Conservation (phyloP, 2,113 vertebrate genomes). For the Amphiprion ocellaris region DNA sequence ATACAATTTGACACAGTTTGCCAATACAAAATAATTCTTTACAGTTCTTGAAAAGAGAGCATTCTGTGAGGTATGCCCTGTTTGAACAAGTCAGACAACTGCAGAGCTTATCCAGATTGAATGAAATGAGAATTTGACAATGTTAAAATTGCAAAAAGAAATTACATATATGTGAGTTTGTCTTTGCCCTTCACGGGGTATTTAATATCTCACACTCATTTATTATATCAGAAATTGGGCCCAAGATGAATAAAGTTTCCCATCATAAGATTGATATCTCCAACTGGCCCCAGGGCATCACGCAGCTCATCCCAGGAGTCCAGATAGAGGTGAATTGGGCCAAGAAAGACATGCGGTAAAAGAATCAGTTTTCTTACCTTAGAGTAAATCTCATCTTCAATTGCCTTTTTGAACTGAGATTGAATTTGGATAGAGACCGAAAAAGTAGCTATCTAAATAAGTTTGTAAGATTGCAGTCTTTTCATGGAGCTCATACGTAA, state of each 20-base stretch:
- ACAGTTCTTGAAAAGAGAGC: too few relatives aligned
- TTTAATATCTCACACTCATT: conserved; percentile 50
- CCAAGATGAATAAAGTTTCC: conserved; percentile 18
- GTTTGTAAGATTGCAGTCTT: conserved; percentile 46
- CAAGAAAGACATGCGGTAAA: conserved; percentile 1
- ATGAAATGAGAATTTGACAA: conserved; percentile 24
- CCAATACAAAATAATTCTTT: too few relatives aligned
- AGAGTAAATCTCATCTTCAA: conserved; percentile 27
- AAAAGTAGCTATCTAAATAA: conserved; percentile 35
- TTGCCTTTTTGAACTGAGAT: conserved; percentile 21
- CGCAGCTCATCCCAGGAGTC: neutral
- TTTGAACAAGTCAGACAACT: conserved; percentile 26
- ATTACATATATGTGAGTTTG: conserved; percentile 41
- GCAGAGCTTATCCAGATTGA: conserved; percentile 12
- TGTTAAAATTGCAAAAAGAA: conserved; percentile 23
- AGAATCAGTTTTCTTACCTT: conserved; percentile 29
- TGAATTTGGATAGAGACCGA: conserved; percentile 39
- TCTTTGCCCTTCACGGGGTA: conserved; percentile 13
- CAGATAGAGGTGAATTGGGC: neutral
- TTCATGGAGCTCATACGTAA: conserved; percentile 31
- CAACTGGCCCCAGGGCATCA: conserved; percentile 12
- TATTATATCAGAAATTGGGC: conserved; percentile 40
- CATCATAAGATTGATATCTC: conserved; percentile 16
- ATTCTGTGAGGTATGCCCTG: neutral
- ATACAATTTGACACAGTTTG: too few relatives aligned